Percentiles rank a stretch among this genome's conserved stretches.
phyloP scores from a whole-genome alignment of 2,888 invertebrate genomes.

The Penaeus monodon region DNA sequence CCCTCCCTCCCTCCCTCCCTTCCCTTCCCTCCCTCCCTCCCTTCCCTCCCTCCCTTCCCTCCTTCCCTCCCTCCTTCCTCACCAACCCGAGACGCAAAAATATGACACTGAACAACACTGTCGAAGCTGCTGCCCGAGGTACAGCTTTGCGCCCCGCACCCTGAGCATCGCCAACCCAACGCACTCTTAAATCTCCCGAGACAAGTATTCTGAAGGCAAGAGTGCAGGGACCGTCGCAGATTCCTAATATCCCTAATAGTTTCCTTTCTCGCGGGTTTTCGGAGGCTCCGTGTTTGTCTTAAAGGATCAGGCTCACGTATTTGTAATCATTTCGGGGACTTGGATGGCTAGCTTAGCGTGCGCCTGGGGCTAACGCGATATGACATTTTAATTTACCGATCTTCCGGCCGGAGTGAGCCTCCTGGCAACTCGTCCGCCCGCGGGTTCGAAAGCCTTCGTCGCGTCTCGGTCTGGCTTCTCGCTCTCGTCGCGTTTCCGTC shows the following conservation, averaged over 20 bases:
- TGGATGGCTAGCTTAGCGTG: constrained; percentile 55
- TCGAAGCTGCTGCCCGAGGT: not conserved
- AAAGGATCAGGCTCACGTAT: constrained; percentile 57
- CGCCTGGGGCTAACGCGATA: constrained; percentile 54
- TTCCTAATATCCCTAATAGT: constrained; percentile 49
- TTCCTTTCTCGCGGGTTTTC: constrained; percentile 54
- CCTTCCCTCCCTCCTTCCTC: too few species aligned
- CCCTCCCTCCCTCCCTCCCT: too few species aligned
- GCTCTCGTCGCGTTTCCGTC: not conserved
- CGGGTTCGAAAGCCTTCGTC: not conserved
- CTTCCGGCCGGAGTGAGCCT: constrained; percentile 55
- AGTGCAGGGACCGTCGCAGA: constrained; percentile 34
- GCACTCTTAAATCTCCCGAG: constrained; percentile 34
- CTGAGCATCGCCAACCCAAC: not conserved
- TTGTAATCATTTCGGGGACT: constrained; percentile 60
- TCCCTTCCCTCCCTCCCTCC: too few species aligned
- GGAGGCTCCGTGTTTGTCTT: constrained; percentile 54
- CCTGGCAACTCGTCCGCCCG: constrained; percentile 42
- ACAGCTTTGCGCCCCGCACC: not conserved
- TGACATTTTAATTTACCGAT: constrained; percentile 62
- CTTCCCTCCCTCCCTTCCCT: too few species aligned
- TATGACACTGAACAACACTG: not conserved
- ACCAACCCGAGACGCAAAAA: not conserved
- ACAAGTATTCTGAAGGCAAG: constrained; percentile 51
- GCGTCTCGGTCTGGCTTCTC: not conserved